Evolutionary conservation across 1,140 invertebrate species (phyloP).

Genomic region (Drosophila subpulchrella): DNA sequence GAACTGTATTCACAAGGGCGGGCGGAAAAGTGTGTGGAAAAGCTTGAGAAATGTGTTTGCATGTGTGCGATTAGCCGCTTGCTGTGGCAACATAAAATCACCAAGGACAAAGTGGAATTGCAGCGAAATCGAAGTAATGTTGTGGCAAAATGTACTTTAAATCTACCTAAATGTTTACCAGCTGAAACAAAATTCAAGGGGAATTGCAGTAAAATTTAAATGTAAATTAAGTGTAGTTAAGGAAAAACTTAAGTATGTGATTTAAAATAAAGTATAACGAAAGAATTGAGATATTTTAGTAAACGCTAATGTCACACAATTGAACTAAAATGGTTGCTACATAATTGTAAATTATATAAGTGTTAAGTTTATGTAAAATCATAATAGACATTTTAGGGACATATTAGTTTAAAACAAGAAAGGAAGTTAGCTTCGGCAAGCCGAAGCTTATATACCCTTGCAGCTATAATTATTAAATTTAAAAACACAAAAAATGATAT

Average conservation of each 20-base stretch:
- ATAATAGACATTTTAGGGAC: no score
- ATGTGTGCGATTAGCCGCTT: conserved; percentile 52
- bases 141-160: not conserved
- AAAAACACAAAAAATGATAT: no score
- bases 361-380: no score
- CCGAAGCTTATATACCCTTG: no score
- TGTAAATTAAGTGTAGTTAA: not conserved
- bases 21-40: conserved; percentile 1
- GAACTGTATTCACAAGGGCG: conserved; percentile 7
- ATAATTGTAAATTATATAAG: no score
- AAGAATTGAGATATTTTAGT: no score
- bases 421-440: no score
- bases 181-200: not conserved
- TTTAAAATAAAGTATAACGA: not conserved
- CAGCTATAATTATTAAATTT: no score
- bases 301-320: no score
- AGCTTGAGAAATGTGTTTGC: conserved; percentile 52
- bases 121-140: not conserved
- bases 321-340: no score
- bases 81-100: not conserved
- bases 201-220: not conserved
- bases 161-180: not conserved
- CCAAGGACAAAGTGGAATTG: conserved; percentile 3
- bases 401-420: no score
- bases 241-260: not conserved